These are phyloP conservation scores for Pharmacophagus antenor DNA, from an alignment of 2,888 invertebrate species.

Conservation along the genomic window DNA sequence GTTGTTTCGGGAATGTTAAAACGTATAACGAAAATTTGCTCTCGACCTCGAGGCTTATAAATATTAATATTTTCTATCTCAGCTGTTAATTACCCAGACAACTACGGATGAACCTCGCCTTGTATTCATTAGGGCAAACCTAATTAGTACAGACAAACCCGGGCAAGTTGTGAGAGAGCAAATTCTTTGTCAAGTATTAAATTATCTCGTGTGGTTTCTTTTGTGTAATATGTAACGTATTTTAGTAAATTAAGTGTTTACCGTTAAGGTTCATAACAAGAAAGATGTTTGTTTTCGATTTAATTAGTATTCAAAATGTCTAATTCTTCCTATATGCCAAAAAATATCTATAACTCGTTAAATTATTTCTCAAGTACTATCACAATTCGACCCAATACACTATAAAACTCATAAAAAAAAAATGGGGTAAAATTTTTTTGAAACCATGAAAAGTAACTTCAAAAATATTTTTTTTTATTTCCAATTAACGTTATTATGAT, in stretches of 20 bases:
- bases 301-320: too few species aligned
- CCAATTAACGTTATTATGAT: too few species aligned
- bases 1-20: constrained; percentile 50
- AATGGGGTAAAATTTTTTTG: too few species aligned
- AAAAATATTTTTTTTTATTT: too few species aligned
- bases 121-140: constrained; percentile 71
- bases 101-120: constrained; percentile 66
- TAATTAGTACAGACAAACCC: constrained; percentile 68
- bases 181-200: constrained; percentile 54
- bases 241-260: constrained; percentile 14
- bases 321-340: too few species aligned
- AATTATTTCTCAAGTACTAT: too few species aligned
- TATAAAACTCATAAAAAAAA: too few species aligned
- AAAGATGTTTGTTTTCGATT: not conserved
- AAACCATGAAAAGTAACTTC: too few species aligned
- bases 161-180: constrained; percentile 47
- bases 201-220: constrained; percentile 35
- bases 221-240: constrained; percentile 18
- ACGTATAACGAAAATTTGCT: constrained; percentile 59
- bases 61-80: constrained; percentile 76
- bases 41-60: constrained; percentile 59
- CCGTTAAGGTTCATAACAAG: not conserved
- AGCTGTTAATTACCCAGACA: constrained; percentile 73
- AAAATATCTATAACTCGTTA: too few species aligned
- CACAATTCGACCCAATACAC: too few species aligned